A percentile compares a stretch with the other conserved stretches of the same genome.
These are phyloP conservation scores for Ophion obscuratus DNA, from an alignment of 2,888 invertebrate species.

Conservation along the genomic window DNA sequence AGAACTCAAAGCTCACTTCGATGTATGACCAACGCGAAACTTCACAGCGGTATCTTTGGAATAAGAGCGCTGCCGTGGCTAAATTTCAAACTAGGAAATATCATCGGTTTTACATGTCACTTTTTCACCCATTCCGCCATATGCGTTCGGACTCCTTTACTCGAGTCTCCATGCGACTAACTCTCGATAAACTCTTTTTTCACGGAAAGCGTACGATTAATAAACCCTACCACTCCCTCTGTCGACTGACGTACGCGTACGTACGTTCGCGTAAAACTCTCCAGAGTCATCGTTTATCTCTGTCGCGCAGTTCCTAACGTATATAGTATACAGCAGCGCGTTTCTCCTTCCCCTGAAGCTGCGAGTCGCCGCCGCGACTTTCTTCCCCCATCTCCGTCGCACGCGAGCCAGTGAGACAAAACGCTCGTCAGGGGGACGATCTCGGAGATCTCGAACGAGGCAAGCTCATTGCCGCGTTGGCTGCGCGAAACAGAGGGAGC, in stretches of 20 bases:
- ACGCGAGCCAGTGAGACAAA: neutral
- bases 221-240: constrained; percentile 5
- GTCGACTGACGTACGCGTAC: neutral
- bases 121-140: too few relatives aligned
- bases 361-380: constrained; percentile 31
- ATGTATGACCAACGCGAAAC: too few relatives aligned
- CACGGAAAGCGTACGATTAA: too few relatives aligned
- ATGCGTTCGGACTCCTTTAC: too few relatives aligned
- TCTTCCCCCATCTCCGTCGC: constrained; percentile 8
- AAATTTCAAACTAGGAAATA: too few relatives aligned
- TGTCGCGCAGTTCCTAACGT: constrained; percentile 1
- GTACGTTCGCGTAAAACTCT: neutral
- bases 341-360: constrained; percentile 13
- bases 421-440: neutral
- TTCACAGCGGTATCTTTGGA: too few relatives aligned
- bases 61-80: too few relatives aligned
- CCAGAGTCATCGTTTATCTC: neutral
- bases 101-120: too few relatives aligned
- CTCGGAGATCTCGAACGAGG: constrained; percentile 3
- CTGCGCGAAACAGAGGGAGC: constrained; percentile 17
- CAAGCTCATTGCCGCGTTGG: constrained; percentile 9
- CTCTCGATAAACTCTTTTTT: too few relatives aligned
- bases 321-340: neutral
- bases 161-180: too few relatives aligned
- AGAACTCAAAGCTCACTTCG: too few relatives aligned